Evolutionary conservation across 2,888 invertebrate genomes (phyloP), one percentile per base, ranked within the genome.

Genomic region (Eilema caniola): DNA sequence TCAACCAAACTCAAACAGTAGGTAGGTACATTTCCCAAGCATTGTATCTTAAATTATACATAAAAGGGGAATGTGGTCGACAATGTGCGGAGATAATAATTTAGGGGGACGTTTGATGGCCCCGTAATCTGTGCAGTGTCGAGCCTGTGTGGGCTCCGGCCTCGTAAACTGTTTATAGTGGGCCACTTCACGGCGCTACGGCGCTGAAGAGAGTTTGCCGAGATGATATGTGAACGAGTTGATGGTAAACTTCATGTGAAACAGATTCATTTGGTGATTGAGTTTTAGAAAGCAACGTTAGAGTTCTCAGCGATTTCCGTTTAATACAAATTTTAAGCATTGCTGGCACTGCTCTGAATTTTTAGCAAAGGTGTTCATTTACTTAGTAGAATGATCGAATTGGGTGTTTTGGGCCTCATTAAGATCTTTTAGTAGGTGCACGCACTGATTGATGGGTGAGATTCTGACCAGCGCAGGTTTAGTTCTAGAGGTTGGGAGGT

Each of bases 101-200:
- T 83, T 83, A 68, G 72, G 73, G 79, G 79, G 76, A 71, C 73
- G 71, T 80, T 83, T 83, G 82, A 83, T 83, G 77, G 72, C 70
- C 31, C 70, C 67, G 79, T 83, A 83, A 83, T 83, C 84, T 81
- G 76, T 78, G 75, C 73, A 66, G 70, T 74, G 76, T 71, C 79
- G 75, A 53, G 75, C 74, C 73, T 73, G 72, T 74, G 71, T 72
- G 73, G n/a, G 28, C 28, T 28, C 28, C 28, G 28, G 71, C 73
- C 47, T 83, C 82, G 78, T 83, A 83, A 83, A 83, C 71, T 70
- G 81, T 83, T 83, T 83, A 83, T 82, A 78, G 83, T 73, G 77
- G 62, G 72, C 75, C 71, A 74, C 74, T 73, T 72, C 74, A 68
- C 67, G 72, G 23, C 23, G 62, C 65, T 57, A 74, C 69, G 69